Percentiles rank a stretch among this genome's conserved stretches.
Evolutionary conservation across 2,888 invertebrate genomes (phyloP).

Genomic region (Rotaria socialis): DNA sequence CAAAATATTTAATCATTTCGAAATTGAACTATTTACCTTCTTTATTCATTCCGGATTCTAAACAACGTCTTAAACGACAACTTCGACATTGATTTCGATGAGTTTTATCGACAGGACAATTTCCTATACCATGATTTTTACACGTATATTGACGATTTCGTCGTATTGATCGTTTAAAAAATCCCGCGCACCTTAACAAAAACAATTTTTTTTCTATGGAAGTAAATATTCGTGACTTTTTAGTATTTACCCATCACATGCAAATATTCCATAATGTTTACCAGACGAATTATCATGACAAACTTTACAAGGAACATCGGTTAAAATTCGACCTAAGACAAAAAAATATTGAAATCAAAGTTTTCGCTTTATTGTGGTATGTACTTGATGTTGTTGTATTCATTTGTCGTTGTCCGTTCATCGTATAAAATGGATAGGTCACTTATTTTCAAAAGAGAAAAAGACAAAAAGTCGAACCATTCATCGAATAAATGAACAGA

Average conservation of each 20-base stretch:
- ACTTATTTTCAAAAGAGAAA: not conserved
- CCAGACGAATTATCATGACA: slow-evolving; percentile 46
- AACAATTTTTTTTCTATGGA: too few relatives aligned
- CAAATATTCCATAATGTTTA: slow-evolving; percentile 47
- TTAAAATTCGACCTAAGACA: slow-evolving; percentile 39
- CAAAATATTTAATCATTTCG: not conserved
- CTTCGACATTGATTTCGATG: slow-evolving; percentile 93
- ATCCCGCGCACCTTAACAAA: slow-evolving; percentile 64
- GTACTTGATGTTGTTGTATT: not conserved
- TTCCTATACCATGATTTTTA: slow-evolving; percentile 78
- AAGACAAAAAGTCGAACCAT: slow-evolving; percentile 13
- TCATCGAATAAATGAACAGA: not conserved
- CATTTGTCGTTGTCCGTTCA: slow-evolving; percentile 12
- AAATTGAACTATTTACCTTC: slow-evolving; percentile 68
- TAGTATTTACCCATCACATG: slow-evolving; percentile 42
- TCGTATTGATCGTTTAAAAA: slow-evolving; percentile 79
- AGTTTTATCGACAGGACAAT: slow-evolving; percentile 86
- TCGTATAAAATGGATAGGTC: slow-evolving; percentile 7
- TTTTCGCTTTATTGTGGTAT: not conserved
- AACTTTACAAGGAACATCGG: slow-evolving; percentile 46
- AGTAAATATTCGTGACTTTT: not conserved
- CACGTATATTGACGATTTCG: slow-evolving; percentile 88
- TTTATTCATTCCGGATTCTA: slow-evolving; percentile 91
- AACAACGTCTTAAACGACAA: slow-evolving; percentile 81
- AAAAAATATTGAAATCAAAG: not conserved